These are phyloP conservation scores for Cathartes aura DNA, from an alignment of 2,113 vertebrate species.

Conservation along the genomic window DNA sequence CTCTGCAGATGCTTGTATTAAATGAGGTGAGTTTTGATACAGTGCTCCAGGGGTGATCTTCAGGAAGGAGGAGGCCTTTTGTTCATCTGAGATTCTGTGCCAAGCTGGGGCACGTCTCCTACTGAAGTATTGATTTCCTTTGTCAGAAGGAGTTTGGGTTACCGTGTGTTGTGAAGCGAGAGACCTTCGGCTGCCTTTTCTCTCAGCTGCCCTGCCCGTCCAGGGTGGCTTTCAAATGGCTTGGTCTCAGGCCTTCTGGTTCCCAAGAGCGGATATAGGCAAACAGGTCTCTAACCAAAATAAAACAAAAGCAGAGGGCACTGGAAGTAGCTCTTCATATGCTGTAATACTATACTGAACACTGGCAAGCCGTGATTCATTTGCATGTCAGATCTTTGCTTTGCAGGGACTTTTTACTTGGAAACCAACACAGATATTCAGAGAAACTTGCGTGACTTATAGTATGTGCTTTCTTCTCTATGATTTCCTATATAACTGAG, in stretches of 20 bases:
- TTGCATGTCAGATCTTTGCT: background rate
- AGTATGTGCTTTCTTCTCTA: background rate
- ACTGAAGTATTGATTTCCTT: background rate
- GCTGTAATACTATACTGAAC: background rate
- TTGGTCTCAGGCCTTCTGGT: background rate
- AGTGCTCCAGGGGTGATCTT: background rate
- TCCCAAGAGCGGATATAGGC: background rate
- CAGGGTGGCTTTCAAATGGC: background rate
- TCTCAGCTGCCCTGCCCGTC: background rate
- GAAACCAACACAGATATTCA: background rate
- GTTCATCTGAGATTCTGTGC: background rate
- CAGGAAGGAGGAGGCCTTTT: conserved; percentile 35
- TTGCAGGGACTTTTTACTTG: background rate
- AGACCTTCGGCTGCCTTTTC: background rate
- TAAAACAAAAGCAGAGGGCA: background rate
- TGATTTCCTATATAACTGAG: background rate
- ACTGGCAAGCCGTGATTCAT: fast-evolving
- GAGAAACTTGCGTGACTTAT: background rate
- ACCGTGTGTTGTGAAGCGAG: background rate
- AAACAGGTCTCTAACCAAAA: background rate
- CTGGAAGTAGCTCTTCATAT: background rate
- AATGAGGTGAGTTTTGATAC: conserved; percentile 63
- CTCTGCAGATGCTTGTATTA: conserved; percentile 41
- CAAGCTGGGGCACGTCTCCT: background rate
- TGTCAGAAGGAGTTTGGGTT: conserved; percentile 40